Evolutionary conservation across 2,797 vertebrate genomes (phyloP).

Genomic region (Taenioides sp.): DNA sequence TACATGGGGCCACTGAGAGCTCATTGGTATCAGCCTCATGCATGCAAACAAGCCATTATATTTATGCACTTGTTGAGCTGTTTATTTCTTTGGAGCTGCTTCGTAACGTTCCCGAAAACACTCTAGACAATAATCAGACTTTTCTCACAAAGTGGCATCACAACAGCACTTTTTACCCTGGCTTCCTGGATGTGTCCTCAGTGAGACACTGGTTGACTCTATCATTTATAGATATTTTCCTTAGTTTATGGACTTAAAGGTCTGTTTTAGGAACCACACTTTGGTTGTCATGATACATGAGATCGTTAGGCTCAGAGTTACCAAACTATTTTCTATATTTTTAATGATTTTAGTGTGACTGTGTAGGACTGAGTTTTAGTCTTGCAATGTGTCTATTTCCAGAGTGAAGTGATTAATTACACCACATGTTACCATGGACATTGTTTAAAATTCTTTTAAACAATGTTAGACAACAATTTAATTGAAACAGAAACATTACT

Average conservation of each 20-base stretch:
- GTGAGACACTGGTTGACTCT: constrained; percentile 3
- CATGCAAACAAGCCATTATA: background rate
- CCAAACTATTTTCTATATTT: no score
- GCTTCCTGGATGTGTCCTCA: no score
- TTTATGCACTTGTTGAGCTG: background rate
- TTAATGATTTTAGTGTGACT: no score
- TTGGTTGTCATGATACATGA: background rate
- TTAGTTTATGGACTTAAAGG: background rate
- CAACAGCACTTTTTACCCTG: background rate
- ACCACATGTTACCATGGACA: no score
- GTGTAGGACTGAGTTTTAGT: no score
- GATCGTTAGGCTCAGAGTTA: no score
- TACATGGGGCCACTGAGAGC: background rate
- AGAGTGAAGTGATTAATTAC: no score
- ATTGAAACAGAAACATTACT: no score
- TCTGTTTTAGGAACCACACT: background rate
- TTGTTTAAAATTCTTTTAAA: no score
- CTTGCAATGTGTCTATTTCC: no score
- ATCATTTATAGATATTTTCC: background rate
- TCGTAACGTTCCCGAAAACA: background rate
- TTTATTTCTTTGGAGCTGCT: background rate
- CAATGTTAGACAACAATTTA: no score
- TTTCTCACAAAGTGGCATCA: background rate
- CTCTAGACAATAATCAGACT: background rate
- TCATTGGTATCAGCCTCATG: background rate